Evolutionary conservation across 2,113 vertebrate species (phyloP), one percentile per base, ranked within the genome.

Genomic region (Canis aureus): DNA sequence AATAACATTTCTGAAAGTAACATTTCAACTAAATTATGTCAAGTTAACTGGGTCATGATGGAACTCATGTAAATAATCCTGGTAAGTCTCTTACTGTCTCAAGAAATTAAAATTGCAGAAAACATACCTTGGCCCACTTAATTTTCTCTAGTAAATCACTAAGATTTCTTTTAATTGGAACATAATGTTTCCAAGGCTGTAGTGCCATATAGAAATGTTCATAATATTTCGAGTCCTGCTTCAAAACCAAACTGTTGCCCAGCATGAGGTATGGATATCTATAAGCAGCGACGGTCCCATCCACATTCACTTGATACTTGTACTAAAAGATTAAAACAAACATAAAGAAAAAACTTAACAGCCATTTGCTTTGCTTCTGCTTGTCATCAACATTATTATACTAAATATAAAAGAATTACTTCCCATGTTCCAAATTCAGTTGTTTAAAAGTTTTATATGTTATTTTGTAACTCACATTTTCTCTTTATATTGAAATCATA

Each of bases 301-400:
- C 99, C 90, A 99, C 97, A 3, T 99, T 99, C 98, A 99, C 99
- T 97, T 99, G 99, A 98, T 99, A 99, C 97, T 99, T 99, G 98
- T 99, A 99, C 99, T 99, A 43, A 66, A 97, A 80, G 0, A 4
- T 92, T 78, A 93, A 98, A 32, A 64, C 59, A 95, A 87, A 53
- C 55, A 94, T 7, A 55, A 32, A 60, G 3, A 85, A 67, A 84
- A 60, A 81, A 22, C 9, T 82, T 59, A 94, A 23, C 25, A 59
- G 55, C 43, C 62, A 43, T 87, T 62, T 66, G 49, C 19, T 95
- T 94, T 32, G 38, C 59, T 84, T 83, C 4, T 43, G 38, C 32
- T 60, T 79, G 60, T 92, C 23, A 55, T 49, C n/a, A 76, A 79
- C 12, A 55, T 0, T 80, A 1, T 59, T 57, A 83, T 43, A 57